A percentile compares a stretch with the other conserved stretches of the same genome.
Conservation (phyloP, 2,888 invertebrate genomes). For the Orchesellides sinensis region DNA sequence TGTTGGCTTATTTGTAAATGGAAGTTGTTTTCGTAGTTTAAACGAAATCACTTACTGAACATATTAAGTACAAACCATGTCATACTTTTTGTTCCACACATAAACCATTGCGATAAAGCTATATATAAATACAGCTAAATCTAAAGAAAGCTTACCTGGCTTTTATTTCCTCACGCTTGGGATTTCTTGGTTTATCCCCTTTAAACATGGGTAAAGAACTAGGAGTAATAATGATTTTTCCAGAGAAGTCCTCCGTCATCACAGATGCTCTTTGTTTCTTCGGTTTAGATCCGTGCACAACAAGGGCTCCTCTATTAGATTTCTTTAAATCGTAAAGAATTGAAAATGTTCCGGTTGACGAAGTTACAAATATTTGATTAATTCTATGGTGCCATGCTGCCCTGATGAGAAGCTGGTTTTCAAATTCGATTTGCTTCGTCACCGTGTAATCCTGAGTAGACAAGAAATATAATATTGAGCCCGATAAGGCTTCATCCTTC, state of each 20-base stretch:
- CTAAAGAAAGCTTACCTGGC: constrained; percentile 60
- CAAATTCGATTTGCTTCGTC: constrained; percentile 68
- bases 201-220: constrained; percentile 97
- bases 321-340: constrained; percentile 93
- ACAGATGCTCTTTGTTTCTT: constrained; percentile 84
- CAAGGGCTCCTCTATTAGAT: constrained; percentile 92
- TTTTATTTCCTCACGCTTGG: constrained; percentile 72
- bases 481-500: constrained; percentile 66
- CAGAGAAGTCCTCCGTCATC: constrained; percentile 86
- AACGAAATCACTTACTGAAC: no score
- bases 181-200: constrained; percentile 87
- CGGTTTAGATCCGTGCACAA: constrained; percentile 90
- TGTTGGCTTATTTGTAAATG: no score
- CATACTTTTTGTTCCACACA: no score
- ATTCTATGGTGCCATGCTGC: constrained; percentile 97
- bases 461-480: constrained; percentile 68
- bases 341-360: constrained; percentile 92
- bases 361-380: constrained; percentile 97
- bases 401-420: constrained; percentile 84
- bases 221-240: constrained; percentile 96
- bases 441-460: constrained; percentile 65
- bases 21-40: no score
- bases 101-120: no score
- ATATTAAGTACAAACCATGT: no score
- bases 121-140: no score